These are phyloP conservation scores for Trogon surrucura DNA, from an alignment of 2,113 vertebrate genomes.

Conservation along the genomic window DNA sequence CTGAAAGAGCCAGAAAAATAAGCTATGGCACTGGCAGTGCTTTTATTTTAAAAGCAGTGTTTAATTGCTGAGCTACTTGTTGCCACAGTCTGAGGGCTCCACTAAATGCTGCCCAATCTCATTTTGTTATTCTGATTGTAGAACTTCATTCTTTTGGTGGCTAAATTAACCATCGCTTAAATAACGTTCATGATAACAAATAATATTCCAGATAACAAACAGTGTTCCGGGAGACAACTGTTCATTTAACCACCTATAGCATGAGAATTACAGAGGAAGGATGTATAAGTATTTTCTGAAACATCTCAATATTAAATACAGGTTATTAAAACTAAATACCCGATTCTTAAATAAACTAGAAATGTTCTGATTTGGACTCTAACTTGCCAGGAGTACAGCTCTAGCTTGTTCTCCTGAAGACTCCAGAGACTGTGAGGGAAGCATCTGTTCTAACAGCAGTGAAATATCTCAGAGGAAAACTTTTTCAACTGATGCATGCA, in stretches of 20 bases:
- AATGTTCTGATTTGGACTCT: neutral
- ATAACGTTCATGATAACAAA: neutral
- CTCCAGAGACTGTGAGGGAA: slow-evolving; percentile 44
- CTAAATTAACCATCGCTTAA: neutral
- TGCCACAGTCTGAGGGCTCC: neutral
- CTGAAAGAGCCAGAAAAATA: neutral
- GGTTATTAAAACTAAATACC: neutral
- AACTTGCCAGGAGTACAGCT: slow-evolving; percentile 3
- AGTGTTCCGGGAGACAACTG: neutral
- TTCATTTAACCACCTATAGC: neutral
- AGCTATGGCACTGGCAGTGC: neutral
- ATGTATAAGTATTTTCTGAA: neutral
- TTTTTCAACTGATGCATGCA: slow-evolving; percentile 67
- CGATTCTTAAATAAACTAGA: neutral
- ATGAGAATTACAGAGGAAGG: neutral
- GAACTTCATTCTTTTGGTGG: neutral
- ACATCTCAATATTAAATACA: neutral
- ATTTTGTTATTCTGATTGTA: neutral
- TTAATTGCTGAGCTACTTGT: neutral
- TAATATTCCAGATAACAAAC: neutral
- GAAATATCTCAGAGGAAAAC: slow-evolving; percentile 57
- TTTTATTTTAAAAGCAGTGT: neutral
- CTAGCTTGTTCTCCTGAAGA: slow-evolving; percentile 13
- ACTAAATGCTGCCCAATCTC: neutral
- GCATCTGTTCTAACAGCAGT: slow-evolving; percentile 60